Conservation (phyloP, 2,888 invertebrate genomes). For the Pelosia muscerda region DNA sequence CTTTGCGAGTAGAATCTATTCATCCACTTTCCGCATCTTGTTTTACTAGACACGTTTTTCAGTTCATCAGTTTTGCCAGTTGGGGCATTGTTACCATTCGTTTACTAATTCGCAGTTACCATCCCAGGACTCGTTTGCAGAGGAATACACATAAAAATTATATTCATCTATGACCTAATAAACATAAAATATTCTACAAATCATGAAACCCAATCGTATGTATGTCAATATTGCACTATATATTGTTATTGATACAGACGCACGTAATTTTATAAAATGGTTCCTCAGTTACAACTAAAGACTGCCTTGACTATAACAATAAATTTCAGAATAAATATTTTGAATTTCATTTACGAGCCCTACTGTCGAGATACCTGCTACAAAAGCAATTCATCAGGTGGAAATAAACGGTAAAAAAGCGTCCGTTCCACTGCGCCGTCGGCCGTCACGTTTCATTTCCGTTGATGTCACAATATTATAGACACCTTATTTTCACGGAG, state of each 20-base stretch:
- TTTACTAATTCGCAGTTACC: too few species aligned
- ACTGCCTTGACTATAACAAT: background rate
- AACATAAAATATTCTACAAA: slow-evolving; percentile 31
- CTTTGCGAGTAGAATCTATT: too few species aligned
- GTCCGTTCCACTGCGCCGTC: slow-evolving; percentile 39
- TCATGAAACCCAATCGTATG: slow-evolving; percentile 20
- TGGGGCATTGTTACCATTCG: too few species aligned
- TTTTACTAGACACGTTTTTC: too few species aligned
- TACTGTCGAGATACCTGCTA: slow-evolving; percentile 20
- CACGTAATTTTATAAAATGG: background rate
- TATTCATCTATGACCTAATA: background rate
- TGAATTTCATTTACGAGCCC: slow-evolving; percentile 13
- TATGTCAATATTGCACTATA: slow-evolving; percentile 18
- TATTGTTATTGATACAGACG: slow-evolving; percentile 12
- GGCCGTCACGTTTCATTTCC: slow-evolving; percentile 63
- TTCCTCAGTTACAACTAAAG: background rate
- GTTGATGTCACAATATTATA: slow-evolving; percentile 59
- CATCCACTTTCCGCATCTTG: too few species aligned
- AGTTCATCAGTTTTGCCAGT: too few species aligned
- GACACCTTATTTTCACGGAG: slow-evolving; percentile 65
- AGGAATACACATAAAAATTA: too few species aligned
- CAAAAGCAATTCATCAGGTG: slow-evolving; percentile 48
- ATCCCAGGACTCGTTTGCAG: too few species aligned
- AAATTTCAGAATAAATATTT: background rate
- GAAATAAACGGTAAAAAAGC: slow-evolving; percentile 46